phyloP scores from a whole-genome alignment of 2,888 invertebrate genomes.

The Cheiracanthium punctorium region DNA sequence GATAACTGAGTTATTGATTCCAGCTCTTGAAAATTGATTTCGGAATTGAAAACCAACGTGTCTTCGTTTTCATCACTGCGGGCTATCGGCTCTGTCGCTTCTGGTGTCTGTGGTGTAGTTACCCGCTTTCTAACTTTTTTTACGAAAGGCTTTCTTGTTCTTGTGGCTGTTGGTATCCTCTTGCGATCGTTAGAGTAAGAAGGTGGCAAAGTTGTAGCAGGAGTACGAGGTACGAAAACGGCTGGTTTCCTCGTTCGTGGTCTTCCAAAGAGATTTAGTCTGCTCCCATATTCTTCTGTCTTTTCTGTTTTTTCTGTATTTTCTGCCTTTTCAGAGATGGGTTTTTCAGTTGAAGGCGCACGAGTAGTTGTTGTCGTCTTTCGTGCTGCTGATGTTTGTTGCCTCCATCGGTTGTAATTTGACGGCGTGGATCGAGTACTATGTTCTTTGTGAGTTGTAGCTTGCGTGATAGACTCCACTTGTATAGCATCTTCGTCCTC shows the following conservation, averaged over 20 bases:
- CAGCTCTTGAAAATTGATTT: neutral
- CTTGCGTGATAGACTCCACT: constrained; percentile 14
- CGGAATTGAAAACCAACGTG: no score
- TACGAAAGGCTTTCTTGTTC: constrained; percentile 27
- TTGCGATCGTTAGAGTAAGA: constrained; percentile 11
- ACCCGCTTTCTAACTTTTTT: constrained; percentile 22
- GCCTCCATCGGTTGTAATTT: constrained; percentile 21
- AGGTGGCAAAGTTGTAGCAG: constrained; percentile 14
- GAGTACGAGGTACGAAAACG: neutral
- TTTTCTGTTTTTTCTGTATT: neutral
- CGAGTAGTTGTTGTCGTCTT: neutral
- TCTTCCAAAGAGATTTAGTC: constrained; percentile 58
- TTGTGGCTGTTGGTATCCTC: constrained; percentile 6
- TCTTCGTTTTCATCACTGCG: constrained; percentile 50
- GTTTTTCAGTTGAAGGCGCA: neutral
- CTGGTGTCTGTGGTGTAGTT: constrained; percentile 25
- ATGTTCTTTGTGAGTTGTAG: constrained; percentile 25
- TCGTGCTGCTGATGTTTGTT: constrained; percentile 6
- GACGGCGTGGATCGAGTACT: constrained; percentile 20
- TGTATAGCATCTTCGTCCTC: constrained; percentile 26
- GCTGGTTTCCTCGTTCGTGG: constrained; percentile 28
- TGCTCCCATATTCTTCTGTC: constrained; percentile 58
- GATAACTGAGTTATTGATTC: neutral
- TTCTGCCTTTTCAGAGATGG: neutral
- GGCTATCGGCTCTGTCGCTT: constrained; percentile 22